phyloP scores from a whole-genome alignment of 2,888 invertebrate species.

The Sinopyrophorus schimmeli region DNA sequence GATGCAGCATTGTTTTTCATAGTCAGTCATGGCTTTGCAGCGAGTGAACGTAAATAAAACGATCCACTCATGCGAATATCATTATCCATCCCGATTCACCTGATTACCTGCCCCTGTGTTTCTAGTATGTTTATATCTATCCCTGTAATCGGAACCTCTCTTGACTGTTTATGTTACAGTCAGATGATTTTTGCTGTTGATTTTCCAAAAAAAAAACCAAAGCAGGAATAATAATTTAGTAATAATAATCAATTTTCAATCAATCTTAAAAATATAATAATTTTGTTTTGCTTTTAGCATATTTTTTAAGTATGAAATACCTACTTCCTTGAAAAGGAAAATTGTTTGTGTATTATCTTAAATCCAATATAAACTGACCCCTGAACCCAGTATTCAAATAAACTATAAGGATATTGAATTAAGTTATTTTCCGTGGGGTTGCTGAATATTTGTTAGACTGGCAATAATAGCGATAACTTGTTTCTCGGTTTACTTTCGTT shows the following conservation, averaged over 20 bases:
- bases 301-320: no score
- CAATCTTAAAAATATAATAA: no score
- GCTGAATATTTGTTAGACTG: no score
- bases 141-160: conserved; percentile 26
- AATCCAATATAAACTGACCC: conserved; percentile 25
- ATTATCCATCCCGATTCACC: conserved; percentile 31
- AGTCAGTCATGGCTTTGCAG: conserved; percentile 26
- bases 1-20: conserved; percentile 29
- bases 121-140: conserved; percentile 28
- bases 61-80: conserved; percentile 31
- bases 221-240: no score
- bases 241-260: no score
- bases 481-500: no score
- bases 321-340: no score
- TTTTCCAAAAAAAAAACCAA: no score
- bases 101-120: conserved; percentile 32
- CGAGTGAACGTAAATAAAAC: conserved; percentile 31
- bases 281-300: no score
- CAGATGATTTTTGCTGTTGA: conserved; percentile 15
- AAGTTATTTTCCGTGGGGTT: conserved; percentile 8
- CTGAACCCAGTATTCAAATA: conserved; percentile 16
- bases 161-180: conserved; percentile 26
- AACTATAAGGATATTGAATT: conserved; percentile 21
- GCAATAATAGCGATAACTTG: no score
- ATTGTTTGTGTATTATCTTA: no score